Percentiles rank a stretch among this genome's conserved stretches.
Conservation (phyloP, 2,113 vertebrate species). For the Bos indicus region DNA sequence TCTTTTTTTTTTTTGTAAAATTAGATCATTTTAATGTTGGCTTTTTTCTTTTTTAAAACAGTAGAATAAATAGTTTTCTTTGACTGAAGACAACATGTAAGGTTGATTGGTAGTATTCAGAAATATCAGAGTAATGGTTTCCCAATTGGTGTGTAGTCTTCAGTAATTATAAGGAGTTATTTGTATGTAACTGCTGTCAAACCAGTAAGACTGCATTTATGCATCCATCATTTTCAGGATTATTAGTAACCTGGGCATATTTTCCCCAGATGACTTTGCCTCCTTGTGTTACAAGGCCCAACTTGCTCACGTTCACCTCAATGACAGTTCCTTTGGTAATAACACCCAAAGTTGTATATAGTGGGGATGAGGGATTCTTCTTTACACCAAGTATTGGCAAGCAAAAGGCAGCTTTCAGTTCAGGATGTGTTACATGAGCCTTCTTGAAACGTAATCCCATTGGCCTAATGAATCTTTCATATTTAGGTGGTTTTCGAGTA, state of each 20-base stretch:
- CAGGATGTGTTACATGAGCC: conserved; percentile 97
- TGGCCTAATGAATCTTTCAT: conserved; percentile 97
- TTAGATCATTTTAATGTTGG: neutral
- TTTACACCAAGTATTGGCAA: conserved; percentile 97
- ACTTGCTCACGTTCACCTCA: conserved; percentile 96
- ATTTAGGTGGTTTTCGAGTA: conserved; percentile 97
- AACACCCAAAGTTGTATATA: conserved; percentile 95
- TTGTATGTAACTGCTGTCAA: conserved; percentile 65
- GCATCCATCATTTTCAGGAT: conserved; percentile 98
- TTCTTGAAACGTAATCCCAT: conserved; percentile 99
- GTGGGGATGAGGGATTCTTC: conserved; percentile 97
- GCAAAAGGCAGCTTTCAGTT: conserved; percentile 98
- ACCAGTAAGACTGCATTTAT: conserved; percentile 96
- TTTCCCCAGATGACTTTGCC: conserved; percentile 99
- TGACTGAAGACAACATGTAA: neutral
- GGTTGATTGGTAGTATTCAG: neutral
- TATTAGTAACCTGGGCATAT: conserved; percentile 98
- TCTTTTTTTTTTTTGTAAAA: conserved; percentile 14
- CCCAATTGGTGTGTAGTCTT: neutral
- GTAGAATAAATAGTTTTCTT: conserved; percentile 38
- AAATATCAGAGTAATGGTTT: neutral
- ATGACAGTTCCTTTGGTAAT: conserved; percentile 98
- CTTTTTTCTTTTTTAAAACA: neutral
- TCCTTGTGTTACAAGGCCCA: conserved; percentile 97
- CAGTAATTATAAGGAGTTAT: neutral